Evolutionary conservation across 2,888 invertebrate species (phyloP).

Genomic region (Nomada goodeniana): DNA sequence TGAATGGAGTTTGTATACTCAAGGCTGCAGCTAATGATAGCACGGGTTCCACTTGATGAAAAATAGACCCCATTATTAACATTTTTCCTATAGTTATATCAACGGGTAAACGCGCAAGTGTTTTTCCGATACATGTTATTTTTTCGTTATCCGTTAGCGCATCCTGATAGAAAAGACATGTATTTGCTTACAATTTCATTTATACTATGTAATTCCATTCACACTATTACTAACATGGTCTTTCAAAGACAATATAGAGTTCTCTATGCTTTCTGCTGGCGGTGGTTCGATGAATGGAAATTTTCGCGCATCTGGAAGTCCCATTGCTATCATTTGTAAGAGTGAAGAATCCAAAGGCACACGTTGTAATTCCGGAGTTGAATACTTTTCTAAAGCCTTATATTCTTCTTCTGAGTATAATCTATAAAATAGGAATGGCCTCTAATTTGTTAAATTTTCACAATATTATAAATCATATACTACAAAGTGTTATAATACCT

Average conservation of each 20-base stretch:
- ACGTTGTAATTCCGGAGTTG: slow-evolving; percentile 96
- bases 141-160: slow-evolving; percentile 92
- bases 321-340: slow-evolving; percentile 97
- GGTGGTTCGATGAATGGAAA: slow-evolving; percentile 99
- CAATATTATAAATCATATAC: not conserved
- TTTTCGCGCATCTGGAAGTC: slow-evolving; percentile 94
- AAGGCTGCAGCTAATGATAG: slow-evolving; percentile 95
- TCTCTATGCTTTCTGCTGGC: slow-evolving; percentile 92
- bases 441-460: not conserved
- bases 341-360: slow-evolving; percentile 97
- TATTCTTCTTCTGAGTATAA: slow-evolving; percentile 94
- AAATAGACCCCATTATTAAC: slow-evolving; percentile 95
- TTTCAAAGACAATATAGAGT: slow-evolving; percentile 93
- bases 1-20: slow-evolving; percentile 97
- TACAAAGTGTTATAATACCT: slow-evolving; percentile 69
- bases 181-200: slow-evolving; percentile 24
- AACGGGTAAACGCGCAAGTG: slow-evolving; percentile 95
- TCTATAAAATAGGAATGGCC: slow-evolving; percentile 82
- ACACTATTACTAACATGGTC: slow-evolving; percentile 88
- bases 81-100: slow-evolving; percentile 98
- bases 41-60: slow-evolving; percentile 94
- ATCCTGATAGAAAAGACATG: slow-evolving; percentile 85
- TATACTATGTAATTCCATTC: not conserved
- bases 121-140: slow-evolving; percentile 93
- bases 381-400: slow-evolving; percentile 91